Base-by-base conservation (phyloP, 2,113 vertebrate genomes). In the Oncorhynchus tshawytscha region DNA sequence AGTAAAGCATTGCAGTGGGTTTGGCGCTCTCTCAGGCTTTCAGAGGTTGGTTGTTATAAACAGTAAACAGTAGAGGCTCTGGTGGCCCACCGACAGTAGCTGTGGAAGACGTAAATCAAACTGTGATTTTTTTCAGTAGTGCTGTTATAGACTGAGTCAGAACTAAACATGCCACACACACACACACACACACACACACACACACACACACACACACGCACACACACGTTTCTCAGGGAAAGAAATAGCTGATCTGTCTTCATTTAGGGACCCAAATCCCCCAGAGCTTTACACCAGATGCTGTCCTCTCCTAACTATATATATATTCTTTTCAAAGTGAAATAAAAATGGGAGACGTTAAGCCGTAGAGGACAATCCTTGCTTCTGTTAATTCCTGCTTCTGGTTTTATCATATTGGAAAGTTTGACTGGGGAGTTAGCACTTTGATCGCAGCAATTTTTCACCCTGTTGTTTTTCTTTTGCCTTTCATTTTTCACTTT, bases 381-480 rank as follows among this genome's bases (percentile, higher is more conserved):
- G 49, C 75, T 79, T 81, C 77, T 81, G 78, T 83, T 87, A 84
- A 81, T 82, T 78, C 77, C 71, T 80, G 73, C 76, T 80, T 83
- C 78, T 87, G 88, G 77, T 87, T 89, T 89, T 83, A 88, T 88
- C 86, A 78, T 86, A 80, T 76, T 84, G 81, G 86, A 89, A 85
- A 86, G 75, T 88, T 57, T 81, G 81, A 84, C 67, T 78, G 49
- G 49, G 78, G 77, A 81, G 79, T 76, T 67, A 79, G 73, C 69
- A 65, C 71, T 81, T 39, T 84, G 78, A 81, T 45, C 62, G 57
- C 81, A 72, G 48, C 64, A 75, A 85, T 80, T 81, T 79, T 85
- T 88, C 75, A 84, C 65, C 59, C 51, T n/a, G n/a, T 29, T 87
- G 78, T 85, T 88, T 81, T 85, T 82, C 72, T 73, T 74, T 76